Conservation (phyloP, 2,113 vertebrate genomes). For the Pimephales promelas region DNA sequence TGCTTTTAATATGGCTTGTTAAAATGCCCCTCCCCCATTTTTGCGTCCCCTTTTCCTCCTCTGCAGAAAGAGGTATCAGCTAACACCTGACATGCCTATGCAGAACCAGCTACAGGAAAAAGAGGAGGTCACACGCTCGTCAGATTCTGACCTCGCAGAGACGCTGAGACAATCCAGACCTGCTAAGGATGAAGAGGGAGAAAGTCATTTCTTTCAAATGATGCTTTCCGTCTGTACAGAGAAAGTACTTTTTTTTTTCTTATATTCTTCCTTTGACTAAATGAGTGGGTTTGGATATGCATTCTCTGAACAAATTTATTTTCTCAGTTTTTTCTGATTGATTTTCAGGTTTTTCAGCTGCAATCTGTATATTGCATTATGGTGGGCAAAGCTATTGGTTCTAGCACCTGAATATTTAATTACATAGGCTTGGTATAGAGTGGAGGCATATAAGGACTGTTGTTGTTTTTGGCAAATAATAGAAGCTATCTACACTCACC, state of each 20-base stretch:
- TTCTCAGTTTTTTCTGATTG: not conserved
- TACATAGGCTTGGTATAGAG: too few species aligned
- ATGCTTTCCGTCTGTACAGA: constrained; percentile 16
- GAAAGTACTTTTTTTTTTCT: not conserved
- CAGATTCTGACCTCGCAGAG: constrained; percentile 64
- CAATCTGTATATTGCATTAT: not conserved
- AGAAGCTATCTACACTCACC: too few species aligned
- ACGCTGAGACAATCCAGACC: constrained; percentile 70
- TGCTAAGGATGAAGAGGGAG: constrained; percentile 49
- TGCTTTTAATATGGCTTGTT: constrained; percentile 63
- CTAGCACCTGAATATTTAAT: too few species aligned
- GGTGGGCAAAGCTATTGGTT: too few species aligned
- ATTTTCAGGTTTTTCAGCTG: not conserved
- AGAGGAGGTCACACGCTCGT: constrained; percentile 60
- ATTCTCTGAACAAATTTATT: not conserved
- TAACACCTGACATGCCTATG: constrained; percentile 64
- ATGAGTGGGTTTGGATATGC: not conserved
- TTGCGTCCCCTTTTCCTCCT: constrained; percentile 50
- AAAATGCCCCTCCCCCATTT: constrained; percentile 49
- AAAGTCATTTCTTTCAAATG: constrained; percentile 40
- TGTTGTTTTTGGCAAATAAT: too few species aligned
- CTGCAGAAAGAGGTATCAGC: constrained; percentile 64
- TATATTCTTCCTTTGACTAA: not conserved
- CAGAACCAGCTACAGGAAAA: constrained; percentile 65
- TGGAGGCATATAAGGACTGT: too few species aligned